Evolutionary conservation across 2,888 invertebrate genomes (phyloP).

Genomic region (Synergus japonicus): DNA sequence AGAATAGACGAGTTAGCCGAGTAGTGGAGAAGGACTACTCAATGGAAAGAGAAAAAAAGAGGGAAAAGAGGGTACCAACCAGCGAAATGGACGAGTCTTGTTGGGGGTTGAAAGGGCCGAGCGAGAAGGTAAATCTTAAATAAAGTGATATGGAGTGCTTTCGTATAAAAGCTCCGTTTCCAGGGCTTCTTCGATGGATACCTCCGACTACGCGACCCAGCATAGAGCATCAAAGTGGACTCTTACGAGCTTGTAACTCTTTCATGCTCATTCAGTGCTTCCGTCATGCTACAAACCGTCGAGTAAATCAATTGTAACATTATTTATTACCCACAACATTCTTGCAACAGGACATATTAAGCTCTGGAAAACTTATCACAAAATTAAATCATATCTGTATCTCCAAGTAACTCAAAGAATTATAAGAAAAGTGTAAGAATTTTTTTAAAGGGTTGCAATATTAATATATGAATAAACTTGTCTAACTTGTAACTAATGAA

Average conservation of each 20-base stretch:
- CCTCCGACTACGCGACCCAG: constrained; percentile 58
- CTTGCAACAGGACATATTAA: background rate
- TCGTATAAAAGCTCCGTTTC: constrained; percentile 77
- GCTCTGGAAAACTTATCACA: background rate
- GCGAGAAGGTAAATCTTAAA: constrained; percentile 78
- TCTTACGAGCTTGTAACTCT: constrained; percentile 54
- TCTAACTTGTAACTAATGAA: background rate
- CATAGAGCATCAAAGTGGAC: constrained; percentile 57
- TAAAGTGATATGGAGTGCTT: constrained; percentile 78
- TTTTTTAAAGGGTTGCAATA: background rate
- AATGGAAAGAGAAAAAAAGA: constrained; percentile 48
- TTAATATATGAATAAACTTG: background rate
- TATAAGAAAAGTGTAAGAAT: too few relatives aligned
- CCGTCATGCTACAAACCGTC: constrained; percentile 39
- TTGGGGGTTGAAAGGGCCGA: constrained; percentile 76
- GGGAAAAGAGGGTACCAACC: constrained; percentile 61
- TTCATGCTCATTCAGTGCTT: constrained; percentile 51
- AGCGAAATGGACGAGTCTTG: constrained; percentile 77
- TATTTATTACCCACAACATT: background rate
- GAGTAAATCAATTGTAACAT: constrained; percentile 11
- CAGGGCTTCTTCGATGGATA: constrained; percentile 70
- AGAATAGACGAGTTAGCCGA: constrained; percentile 67
- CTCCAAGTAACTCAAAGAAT: background rate
- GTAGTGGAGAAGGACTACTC: constrained; percentile 47
- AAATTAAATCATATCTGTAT: background rate